A percentile compares a stretch with the other conserved stretches of the same genome.
These are phyloP conservation scores for Petrolisthes cinctipes DNA, from an alignment of 2,888 invertebrate species.

Conservation along the genomic window DNA sequence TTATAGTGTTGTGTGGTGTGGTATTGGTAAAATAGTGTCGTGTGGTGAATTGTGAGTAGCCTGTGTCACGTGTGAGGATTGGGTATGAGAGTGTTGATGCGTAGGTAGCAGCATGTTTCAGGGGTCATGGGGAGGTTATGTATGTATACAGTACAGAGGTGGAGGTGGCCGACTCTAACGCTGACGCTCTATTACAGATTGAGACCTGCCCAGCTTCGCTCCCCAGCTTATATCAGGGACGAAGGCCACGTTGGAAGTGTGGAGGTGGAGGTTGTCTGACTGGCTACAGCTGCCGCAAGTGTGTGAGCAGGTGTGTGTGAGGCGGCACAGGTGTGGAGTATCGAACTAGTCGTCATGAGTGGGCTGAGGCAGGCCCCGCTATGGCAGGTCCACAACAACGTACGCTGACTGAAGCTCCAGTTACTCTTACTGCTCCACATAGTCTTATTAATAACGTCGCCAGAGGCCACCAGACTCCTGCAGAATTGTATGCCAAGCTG, in stretches of 20 bases:
- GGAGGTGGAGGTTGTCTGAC: slow-evolving; percentile 9
- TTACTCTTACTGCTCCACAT: slow-evolving; percentile 1
- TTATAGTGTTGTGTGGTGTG: too few species aligned
- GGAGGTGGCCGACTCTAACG: slow-evolving; percentile 3
- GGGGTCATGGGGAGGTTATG: neutral
- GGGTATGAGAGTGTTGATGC: too few species aligned
- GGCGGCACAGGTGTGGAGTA: slow-evolving; percentile 30
- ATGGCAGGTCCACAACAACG: slow-evolving; percentile 55
- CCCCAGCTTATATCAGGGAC: slow-evolving; percentile 40
- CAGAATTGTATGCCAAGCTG: slow-evolving; percentile 5
- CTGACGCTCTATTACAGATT: slow-evolving; percentile 47
- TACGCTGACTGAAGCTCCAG: slow-evolving; percentile 33
- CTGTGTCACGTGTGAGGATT: neutral
- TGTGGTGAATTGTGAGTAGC: too few species aligned
- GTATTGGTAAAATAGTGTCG: too few species aligned
- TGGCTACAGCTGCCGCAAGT: slow-evolving; percentile 31
- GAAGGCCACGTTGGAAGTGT: slow-evolving; percentile 38
- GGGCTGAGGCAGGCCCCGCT: slow-evolving; percentile 22
- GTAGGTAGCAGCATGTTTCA: too few species aligned
- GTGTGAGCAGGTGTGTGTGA: slow-evolving; percentile 44
- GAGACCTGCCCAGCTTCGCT: slow-evolving; percentile 19
- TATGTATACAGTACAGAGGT: neutral
- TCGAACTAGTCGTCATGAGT: slow-evolving; percentile 45
- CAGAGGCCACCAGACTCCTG: neutral
- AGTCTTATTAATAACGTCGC: slow-evolving; percentile 1